phyloP scores from a whole-genome alignment of 2,888 invertebrate species.

The Mimas tiliae region DNA sequence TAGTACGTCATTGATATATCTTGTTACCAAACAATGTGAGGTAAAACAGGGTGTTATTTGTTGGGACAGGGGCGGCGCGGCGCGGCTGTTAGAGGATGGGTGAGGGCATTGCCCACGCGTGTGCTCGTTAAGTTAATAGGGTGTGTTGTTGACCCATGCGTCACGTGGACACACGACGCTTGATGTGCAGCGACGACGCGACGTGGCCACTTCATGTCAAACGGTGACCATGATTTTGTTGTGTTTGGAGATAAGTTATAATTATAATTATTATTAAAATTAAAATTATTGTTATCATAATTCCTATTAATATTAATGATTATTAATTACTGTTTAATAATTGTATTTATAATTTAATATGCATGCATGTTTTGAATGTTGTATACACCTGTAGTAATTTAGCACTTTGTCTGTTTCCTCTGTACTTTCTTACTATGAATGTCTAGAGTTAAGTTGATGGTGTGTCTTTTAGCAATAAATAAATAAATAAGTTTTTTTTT shows the following conservation, averaged over 20 bases:
- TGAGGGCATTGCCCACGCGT: neutral
- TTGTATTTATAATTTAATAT: no score
- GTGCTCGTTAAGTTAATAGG: constrained; percentile 32
- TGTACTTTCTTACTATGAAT: no score
- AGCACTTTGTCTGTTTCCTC: no score
- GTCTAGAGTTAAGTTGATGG: no score
- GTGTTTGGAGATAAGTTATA: neutral
- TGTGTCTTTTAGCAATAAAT: no score
- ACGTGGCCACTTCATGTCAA: neutral
- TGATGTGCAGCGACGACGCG: constrained; percentile 1
- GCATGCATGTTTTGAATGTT: no score
- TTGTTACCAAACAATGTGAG: neutral
- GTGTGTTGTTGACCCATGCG: constrained; percentile 35
- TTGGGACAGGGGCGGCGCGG: neutral
- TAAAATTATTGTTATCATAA: no score
- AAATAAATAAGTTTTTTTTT: no score
- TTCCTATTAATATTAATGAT: no score
- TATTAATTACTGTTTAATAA: no score
- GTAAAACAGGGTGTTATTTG: neutral
- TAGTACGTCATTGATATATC: neutral
- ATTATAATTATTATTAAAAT: no score
- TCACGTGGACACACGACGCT: constrained; percentile 26
- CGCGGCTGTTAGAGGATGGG: neutral
- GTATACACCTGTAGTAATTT: no score
- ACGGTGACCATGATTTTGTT: neutral